Evolutionary conservation across 2,797 vertebrate species (phyloP).

Genomic region (Peromyscus eremicus): DNA sequence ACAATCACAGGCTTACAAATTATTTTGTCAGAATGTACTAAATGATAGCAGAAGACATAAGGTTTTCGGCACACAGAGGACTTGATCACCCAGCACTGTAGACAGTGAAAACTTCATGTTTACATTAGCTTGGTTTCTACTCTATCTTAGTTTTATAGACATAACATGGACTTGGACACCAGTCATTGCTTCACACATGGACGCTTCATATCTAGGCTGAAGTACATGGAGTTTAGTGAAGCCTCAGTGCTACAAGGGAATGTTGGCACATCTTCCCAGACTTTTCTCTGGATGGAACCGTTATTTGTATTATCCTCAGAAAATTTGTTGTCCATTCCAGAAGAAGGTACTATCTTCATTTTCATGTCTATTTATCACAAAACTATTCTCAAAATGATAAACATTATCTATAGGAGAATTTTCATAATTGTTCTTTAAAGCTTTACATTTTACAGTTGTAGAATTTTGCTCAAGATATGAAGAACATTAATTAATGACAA

Average conservation of each 20-base stretch:
- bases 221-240: neutral
- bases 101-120: neutral
- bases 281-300: neutral
- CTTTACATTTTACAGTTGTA: neutral
- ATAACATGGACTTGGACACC: neutral
- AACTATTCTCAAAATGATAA: neutral
- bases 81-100: neutral
- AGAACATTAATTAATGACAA: constrained; percentile 29
- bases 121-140: neutral
- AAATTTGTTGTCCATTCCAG: neutral
- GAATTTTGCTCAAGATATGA: constrained; percentile 13
- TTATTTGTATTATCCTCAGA: neutral
- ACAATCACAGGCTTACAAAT: neutral
- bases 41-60: neutral
- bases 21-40: neutral
- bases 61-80: neutral
- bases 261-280: neutral
- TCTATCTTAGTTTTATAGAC: neutral
- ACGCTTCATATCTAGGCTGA: neutral
- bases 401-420: neutral
- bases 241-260: neutral
- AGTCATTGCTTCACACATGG: neutral
- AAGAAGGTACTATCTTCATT: neutral
- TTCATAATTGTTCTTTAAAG: constrained; percentile 21
- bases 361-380: neutral